These are phyloP conservation scores for Rafetus swinhoei DNA, from an alignment of 2,113 vertebrate genomes.

Conservation along the genomic window DNA sequence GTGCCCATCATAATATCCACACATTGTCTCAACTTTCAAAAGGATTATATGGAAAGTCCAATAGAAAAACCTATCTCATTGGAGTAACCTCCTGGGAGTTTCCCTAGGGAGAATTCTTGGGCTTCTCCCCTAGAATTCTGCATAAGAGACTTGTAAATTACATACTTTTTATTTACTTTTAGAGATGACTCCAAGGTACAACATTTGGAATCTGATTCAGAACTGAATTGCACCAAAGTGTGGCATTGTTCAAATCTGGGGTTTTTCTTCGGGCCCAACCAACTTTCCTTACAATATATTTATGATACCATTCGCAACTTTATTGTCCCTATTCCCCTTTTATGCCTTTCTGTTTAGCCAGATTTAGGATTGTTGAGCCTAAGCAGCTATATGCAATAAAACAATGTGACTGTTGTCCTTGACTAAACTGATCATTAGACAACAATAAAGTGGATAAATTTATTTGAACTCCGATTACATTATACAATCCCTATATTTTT, in stretches of 20 bases:
- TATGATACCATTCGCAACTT: neutral
- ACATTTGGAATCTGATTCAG: rapidly evolving
- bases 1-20: neutral
- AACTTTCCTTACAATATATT: neutral
- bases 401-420: rapidly evolving
- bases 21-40: neutral
- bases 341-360: neutral
- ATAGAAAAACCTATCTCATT: neutral
- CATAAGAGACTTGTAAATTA: neutral
- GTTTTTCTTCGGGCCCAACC: neutral
- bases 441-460: rapidly evolving
- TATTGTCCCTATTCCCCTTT: neutral
- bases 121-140: neutral
- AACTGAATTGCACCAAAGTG: neutral
- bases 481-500: neutral
- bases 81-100: rapidly evolving
- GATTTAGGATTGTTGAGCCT: neutral
- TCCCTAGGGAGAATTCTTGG: neutral
- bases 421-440: neutral
- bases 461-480: neutral
- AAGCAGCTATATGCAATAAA: neutral
- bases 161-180: rapidly evolving
- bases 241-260: neutral
- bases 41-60: neutral
- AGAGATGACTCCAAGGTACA: neutral